A percentile compares a stretch with the other conserved stretches of the same genome.
These are phyloP conservation scores for Opisthocomus hoazin DNA, from an alignment of 2,113 vertebrate genomes.

Conservation along the genomic window DNA sequence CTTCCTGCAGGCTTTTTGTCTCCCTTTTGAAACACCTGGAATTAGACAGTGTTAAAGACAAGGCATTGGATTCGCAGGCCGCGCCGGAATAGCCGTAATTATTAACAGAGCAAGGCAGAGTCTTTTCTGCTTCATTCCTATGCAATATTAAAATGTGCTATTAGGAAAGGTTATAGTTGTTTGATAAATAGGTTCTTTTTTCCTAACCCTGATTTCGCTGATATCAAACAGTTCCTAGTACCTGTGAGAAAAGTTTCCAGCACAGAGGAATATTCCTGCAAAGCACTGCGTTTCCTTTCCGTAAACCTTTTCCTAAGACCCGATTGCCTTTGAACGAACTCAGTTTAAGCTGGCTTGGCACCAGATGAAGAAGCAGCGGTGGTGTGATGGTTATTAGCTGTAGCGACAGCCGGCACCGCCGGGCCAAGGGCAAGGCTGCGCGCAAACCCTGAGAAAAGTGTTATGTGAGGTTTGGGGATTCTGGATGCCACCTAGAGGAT, in stretches of 20 bases:
- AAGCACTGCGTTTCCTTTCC: neutral
- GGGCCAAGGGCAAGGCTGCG: neutral
- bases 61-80: neutral
- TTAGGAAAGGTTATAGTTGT: neutral
- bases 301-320: neutral
- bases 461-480: neutral
- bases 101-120: neutral
- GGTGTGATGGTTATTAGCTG: neutral
- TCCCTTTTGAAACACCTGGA: neutral
- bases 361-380: neutral
- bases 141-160: neutral
- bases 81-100: neutral
- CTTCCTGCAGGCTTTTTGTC: neutral
- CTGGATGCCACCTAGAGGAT: constrained; percentile 40
- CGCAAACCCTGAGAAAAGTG: fast-evolving
- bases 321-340: neutral
- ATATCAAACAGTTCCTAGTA: neutral
- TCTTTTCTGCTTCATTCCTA: neutral
- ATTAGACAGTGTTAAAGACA: neutral
- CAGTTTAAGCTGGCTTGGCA: neutral
- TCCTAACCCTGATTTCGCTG: neutral
- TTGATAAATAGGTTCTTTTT: neutral
- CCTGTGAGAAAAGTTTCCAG: neutral
- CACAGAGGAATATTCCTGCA: neutral
- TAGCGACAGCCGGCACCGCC: fast-evolving